Base-by-base conservation (phyloP, 2,797 vertebrate genomes). In the Platyrinchus mystaceus region DNA sequence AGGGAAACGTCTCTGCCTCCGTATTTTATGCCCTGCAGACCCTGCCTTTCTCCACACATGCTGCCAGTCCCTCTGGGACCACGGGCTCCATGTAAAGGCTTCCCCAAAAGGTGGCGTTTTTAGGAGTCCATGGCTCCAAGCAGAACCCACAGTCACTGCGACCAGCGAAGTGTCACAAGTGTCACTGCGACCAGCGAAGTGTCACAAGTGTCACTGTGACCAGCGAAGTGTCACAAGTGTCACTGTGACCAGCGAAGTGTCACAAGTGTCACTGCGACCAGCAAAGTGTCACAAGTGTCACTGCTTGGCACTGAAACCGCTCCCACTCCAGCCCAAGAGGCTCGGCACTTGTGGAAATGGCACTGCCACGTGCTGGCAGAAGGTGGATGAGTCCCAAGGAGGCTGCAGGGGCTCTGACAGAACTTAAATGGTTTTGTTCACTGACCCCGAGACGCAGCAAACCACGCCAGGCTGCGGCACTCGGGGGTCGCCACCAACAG, bases 251-350 rank as follows among this genome's bases (percentile, higher is more conserved):
- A 50, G 27, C 4, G 27, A 28, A 28, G 49, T 28, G 49, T 28
- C 49, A 12, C 16, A 36, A 47, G n/a, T n/a, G 32, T 3, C 11
- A 7, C 28, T 11, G n/a, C n/a, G 46, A 50, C 27, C 27, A 50
- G 27, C 4, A 16, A 28, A 28, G 49, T 28, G 49, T 28, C 49
- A 12, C 16, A 36, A 47, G 13, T 1, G 4, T 2, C 47, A 23
- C 1, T 5, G 23, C 21, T 4, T 4, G 17, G 5, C 43, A 3
- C 28, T 1, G 26, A 49, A 47, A 47, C 11, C 13, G 8, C 34
- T 41, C 9, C 6, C 2, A 2, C 3, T 1, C 0, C 1, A n/a
- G 30, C 1, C 3, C 6, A 28, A 36, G 14, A 24, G 15, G 8
- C 55, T 60, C 36, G 24, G 4, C 12, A 0, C 28, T 14, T 2